phyloP scores from a whole-genome alignment of 2,888 invertebrate species.

The Kuschelorhynchus macadamiae region DNA sequence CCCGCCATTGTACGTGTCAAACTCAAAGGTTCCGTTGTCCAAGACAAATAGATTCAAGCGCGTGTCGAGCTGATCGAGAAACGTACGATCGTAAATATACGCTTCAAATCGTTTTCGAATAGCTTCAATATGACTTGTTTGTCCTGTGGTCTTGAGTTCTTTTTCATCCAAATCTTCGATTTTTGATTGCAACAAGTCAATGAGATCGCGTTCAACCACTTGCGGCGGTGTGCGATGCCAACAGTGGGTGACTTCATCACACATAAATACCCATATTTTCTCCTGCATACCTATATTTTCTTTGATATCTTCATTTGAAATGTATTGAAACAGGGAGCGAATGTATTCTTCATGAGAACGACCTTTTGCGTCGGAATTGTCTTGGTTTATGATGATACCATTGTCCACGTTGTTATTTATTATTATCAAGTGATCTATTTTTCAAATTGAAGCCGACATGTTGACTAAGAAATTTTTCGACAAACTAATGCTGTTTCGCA shows the following conservation, averaged over 20 bases:
- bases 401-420: neutral
- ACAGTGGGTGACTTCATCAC: slow-evolving; percentile 4
- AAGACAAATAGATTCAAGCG: neutral
- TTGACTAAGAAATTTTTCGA: neutral
- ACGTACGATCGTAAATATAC: slow-evolving; percentile 1
- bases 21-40: slow-evolving; percentile 7
- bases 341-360: slow-evolving; percentile 1
- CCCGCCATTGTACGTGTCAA: neutral
- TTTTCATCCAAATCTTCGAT: neutral
- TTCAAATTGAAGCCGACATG: neutral
- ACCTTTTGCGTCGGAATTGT: neutral
- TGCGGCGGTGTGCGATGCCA: neutral
- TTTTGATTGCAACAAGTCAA: neutral
- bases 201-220: neutral
- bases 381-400: neutral
- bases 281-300: slow-evolving; percentile 4
- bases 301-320: too few relatives aligned
- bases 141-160: neutral
- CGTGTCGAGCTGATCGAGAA: neutral
- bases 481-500: neutral
- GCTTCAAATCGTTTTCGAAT: neutral
- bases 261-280: neutral
- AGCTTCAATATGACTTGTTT: neutral
- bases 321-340: too few relatives aligned
- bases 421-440: neutral